A percentile compares a stretch with the other conserved stretches of the same genome.
Evolutionary conservation across 2,113 vertebrate species (phyloP).

Genomic region (Dissostichus mawsoni): DNA sequence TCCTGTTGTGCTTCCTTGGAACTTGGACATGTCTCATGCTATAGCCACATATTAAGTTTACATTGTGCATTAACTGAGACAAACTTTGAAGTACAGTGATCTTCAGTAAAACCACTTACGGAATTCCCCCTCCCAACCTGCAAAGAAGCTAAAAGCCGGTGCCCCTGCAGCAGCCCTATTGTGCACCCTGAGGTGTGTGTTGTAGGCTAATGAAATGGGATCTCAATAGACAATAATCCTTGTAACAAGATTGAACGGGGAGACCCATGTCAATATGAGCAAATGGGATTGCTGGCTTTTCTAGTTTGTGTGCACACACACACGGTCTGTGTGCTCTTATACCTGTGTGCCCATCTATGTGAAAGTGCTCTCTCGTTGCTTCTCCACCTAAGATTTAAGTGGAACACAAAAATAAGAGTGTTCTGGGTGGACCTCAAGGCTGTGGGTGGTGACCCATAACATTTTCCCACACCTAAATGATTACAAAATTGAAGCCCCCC

Average conservation of each 20-base stretch:
- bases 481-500: constrained; percentile 76
- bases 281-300: constrained; percentile 85
- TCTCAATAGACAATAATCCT: constrained; percentile 86
- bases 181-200: constrained; percentile 75
- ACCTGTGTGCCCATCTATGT: constrained; percentile 59
- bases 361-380: constrained; percentile 55
- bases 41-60: constrained; percentile 38
- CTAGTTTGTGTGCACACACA: constrained; percentile 7
- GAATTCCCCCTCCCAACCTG: constrained; percentile 70
- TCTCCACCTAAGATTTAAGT: constrained; percentile 67
- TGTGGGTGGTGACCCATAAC: constrained; percentile 69
- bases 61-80: constrained; percentile 75
- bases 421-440: constrained; percentile 62
- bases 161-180: constrained; percentile 61
- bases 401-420: constrained; percentile 58
- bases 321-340: constrained; percentile 43
- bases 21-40: constrained; percentile 17
- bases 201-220: constrained; percentile 88
- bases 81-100: constrained; percentile 79
- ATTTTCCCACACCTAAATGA: constrained; percentile 71
- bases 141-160: constrained; percentile 77
- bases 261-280: constrained; percentile 86
- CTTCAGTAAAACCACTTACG: constrained; percentile 84
- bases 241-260: constrained; percentile 85
- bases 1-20: constrained; percentile 8